Base-by-base conservation (phyloP, 2,797 vertebrate genomes). In the Brachyalestes nurse region DNA sequence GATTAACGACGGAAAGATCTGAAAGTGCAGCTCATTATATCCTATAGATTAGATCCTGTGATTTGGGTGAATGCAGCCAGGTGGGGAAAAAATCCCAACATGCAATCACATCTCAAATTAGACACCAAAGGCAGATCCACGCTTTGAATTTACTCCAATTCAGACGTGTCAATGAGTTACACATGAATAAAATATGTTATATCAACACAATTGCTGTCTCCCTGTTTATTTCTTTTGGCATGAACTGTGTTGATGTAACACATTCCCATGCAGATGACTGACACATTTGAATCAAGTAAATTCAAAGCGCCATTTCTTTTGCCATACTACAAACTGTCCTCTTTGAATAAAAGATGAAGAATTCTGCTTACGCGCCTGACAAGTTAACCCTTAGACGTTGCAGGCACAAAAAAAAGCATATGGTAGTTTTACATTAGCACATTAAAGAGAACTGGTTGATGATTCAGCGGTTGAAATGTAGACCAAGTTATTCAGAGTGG, bases 1-100 rank as follows among this genome's bases (percentile, higher is more conserved):
- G 79, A 76, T 75, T 70, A 85, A 83, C 40, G 57, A 61, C 69
- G 2, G 49, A 28, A 34, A 53, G 47, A 73, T 53, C 62, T 51
- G 74, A 72, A 55, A 62, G 69, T 55, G 69, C 40, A n/a, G 77
- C 73, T 82, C 61, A 77, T 80, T 85, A 79, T 85, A 67, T 62
- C 64, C 53, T 62, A 75, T 83, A 60, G 81, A 77, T 82, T 45
- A 42, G 70, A 47, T 58, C 77, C 69, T 23, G 34, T 42, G 21
- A 74, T 51, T 19, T 38, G 25, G 21, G 2, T 71, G 70, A 77
- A 67, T 67, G 66, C 81, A 72, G 47, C 23, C 73, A 69, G 55
- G 69, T 70, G 64, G 70, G 45, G 45, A 47, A 53, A 73, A 64
- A 57, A 71, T n/a, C n/a, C n/a, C 6, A 71, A 65, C 13, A 23